These are phyloP conservation scores for Morus bassanus DNA, from an alignment of 2,797 vertebrate genomes.

Conservation along the genomic window DNA sequence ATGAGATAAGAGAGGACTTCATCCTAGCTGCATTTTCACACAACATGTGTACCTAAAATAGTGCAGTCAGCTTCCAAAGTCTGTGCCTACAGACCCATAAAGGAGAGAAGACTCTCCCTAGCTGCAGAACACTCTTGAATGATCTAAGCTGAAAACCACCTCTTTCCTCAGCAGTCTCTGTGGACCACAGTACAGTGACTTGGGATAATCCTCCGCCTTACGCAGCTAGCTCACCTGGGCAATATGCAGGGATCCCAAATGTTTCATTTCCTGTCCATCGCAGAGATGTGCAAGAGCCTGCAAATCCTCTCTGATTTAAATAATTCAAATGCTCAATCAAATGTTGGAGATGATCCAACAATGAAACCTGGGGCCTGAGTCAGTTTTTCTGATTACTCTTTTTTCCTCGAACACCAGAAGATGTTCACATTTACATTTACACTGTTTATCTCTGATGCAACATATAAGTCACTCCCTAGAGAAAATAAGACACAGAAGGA, in stretches of 20 bases:
- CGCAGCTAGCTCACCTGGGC: fast-evolving
- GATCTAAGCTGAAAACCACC: not conserved
- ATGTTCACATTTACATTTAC: not conserved
- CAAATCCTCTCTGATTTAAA: not conserved
- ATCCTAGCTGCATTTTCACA: not conserved
- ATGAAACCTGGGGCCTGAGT: not conserved
- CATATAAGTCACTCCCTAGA: not conserved
- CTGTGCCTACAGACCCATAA: not conserved
- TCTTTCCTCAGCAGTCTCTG: not conserved
- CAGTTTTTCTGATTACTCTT: not conserved
- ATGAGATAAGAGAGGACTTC: not conserved
- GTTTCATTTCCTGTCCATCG: not conserved
- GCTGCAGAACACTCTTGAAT: not conserved
- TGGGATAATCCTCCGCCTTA: not conserved
- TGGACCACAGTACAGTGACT: not conserved
- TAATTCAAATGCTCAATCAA: not conserved
- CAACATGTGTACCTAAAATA: not conserved
- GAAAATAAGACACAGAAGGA: not conserved
- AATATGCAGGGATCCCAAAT: not conserved
- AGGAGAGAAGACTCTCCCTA: not conserved
- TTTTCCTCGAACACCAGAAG: not conserved
- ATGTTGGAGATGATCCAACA: not conserved
- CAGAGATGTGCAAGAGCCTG: not conserved
- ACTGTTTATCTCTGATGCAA: not conserved
- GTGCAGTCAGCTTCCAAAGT: not conserved